Percentiles rank a stretch among this genome's conserved stretches.
These are phyloP conservation scores for Aphelinus atriplicis DNA, from an alignment of 1,140 invertebrate species.

Conservation along the genomic window DNA sequence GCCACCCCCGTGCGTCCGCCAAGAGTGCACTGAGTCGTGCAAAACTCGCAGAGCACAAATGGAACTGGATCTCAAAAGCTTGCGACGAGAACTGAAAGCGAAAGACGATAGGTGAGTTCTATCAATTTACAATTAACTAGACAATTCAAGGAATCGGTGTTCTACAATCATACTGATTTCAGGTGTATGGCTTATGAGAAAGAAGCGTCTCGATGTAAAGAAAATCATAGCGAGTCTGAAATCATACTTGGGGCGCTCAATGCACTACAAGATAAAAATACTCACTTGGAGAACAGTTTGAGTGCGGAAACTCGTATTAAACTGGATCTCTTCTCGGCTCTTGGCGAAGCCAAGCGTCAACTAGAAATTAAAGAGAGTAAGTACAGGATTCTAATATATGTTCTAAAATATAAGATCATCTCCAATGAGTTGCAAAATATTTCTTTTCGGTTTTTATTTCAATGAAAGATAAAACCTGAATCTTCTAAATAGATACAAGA, in stretches of 20 bases:
- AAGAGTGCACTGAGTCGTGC: conserved; percentile 82
- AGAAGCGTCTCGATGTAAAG: conserved; percentile 67
- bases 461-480: no score
- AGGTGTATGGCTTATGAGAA: conserved; percentile 58
- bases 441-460: no score
- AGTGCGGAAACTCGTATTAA: conserved; percentile 96
- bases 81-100: conserved; percentile 79
- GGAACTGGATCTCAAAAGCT: conserved; percentile 80
- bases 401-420: no score
- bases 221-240: conserved; percentile 81
- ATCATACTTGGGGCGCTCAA: conserved; percentile 82
- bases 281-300: conserved; percentile 89
- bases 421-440: no score
- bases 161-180: neutral
- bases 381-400: conserved; percentile 46
- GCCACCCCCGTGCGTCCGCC: conserved; percentile 58
- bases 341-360: conserved; percentile 93
- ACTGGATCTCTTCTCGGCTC: conserved; percentile 93
- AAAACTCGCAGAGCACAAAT: conserved; percentile 79
- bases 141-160: no score
- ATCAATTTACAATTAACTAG: no score
- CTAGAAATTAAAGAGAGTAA: conserved; percentile 92
- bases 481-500: no score
- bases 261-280: conserved; percentile 87
- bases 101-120: conserved; percentile 74